Percentiles rank a stretch among this genome's conserved stretches.
Evolutionary conservation across 2,888 invertebrate genomes (phyloP).

Genomic region (Troglohyphantes excavatus): DNA sequence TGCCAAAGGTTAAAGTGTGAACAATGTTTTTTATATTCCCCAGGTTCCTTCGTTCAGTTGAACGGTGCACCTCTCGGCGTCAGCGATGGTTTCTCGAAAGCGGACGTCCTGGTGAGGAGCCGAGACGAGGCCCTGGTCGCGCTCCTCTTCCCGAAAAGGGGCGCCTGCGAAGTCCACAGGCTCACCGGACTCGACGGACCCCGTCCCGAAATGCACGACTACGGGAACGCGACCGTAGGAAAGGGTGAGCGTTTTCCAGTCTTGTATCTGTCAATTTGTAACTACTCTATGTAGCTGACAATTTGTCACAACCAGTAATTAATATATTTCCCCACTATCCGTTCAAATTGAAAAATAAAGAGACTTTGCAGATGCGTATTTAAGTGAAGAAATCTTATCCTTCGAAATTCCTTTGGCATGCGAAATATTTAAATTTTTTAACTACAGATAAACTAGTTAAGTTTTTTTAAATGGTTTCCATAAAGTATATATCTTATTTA

Average conservation of each 20-base stretch:
- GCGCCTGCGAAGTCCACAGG: slow-evolving; percentile 6
- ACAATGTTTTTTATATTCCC: not conserved
- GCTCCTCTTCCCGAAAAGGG: slow-evolving; percentile 20
- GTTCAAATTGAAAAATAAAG: too few relatives aligned
- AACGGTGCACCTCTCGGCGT: not conserved
- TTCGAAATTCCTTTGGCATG: too few relatives aligned
- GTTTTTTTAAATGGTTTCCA: too few relatives aligned
- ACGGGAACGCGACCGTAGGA: slow-evolving; percentile 12
- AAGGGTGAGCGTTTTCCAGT: slow-evolving; percentile 63
- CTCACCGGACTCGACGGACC: not conserved
- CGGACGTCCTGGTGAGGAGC: not conserved
- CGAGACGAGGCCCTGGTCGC: slow-evolving; percentile 11
- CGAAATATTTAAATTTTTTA: too few relatives aligned
- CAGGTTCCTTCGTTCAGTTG: slow-evolving; percentile 50
- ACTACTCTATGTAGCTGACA: too few relatives aligned
- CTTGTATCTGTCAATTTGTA: too few relatives aligned
- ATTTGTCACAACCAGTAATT: too few relatives aligned
- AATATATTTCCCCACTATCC: too few relatives aligned
- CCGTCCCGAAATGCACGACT: not conserved
- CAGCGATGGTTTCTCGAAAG: slow-evolving; percentile 22
- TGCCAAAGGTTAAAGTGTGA: not conserved
- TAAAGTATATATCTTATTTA: too few relatives aligned
- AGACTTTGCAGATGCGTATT: too few relatives aligned
- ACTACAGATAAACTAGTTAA: too few relatives aligned
- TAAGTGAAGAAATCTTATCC: too few relatives aligned